Evolutionary conservation across 2,113 vertebrate genomes (phyloP), one percentile per base, ranked within the genome.

Genomic region (Castor canadensis): DNA sequence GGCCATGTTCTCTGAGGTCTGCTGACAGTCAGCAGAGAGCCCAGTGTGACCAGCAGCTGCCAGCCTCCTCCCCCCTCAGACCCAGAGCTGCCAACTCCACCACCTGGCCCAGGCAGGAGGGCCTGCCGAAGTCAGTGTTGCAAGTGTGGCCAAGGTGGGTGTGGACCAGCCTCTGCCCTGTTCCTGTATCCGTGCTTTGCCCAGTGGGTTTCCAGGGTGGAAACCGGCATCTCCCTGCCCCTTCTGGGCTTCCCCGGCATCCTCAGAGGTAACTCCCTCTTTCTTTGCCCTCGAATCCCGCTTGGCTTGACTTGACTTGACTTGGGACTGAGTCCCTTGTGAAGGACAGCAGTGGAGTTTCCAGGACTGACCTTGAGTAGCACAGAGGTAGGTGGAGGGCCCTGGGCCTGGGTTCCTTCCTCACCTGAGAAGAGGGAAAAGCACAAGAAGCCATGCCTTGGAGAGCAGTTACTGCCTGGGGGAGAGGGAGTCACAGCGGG

Each of bases 1-100:
- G 38, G 80, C 71, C 20, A 10, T 16, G 30, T 64, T 67, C 32
- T 9, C 30, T 1, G 3, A 75, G 45, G 26, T n/a, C 32, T 62
- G 52, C 20, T 6, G 56, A n/a, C 16, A 15, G 71, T 54, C 52
- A 58, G 13, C 87, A 6, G 20, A 62, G 58, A 45, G 5, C 5
- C 0, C 1, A 3, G 62, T 6, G 0, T 3, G 47, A 16, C 69
- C 24, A 5, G 52, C 8, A 7, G n/a, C 15, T 58, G 26, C 93
- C 1, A 2, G 7, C 71, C 66, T 16, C 6, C 40, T 16, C 17
- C 16, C 3, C 0, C 62, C 58, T 47, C 30, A 11, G 49, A n/a
- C 8, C 13, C 60, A 3, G 22, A 40, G 45, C 60, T 13, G 1
- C 30, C 4, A 17, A 47, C 49, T 43, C 45, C 7, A 10, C 20